Evolutionary conservation across 2,113 vertebrate genomes (phyloP).

Genomic region (Cavia porcellus): DNA sequence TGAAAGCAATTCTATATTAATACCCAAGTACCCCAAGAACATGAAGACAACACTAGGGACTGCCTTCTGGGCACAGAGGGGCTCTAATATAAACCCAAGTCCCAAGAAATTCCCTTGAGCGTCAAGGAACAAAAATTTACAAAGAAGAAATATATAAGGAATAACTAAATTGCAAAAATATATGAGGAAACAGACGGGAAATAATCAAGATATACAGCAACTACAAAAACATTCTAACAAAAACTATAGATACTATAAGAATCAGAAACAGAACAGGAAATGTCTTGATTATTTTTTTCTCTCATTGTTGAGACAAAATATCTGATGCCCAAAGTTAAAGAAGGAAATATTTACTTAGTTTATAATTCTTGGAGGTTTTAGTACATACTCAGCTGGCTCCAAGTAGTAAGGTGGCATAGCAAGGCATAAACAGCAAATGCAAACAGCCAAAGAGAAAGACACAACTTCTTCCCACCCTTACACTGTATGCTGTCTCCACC

Average conservation of each 20-base stretch:
- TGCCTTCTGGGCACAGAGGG: not conserved
- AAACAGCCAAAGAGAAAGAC: no score
- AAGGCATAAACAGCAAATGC: no score
- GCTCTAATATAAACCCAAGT: not conserved
- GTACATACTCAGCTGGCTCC: no score
- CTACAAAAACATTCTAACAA: not conserved
- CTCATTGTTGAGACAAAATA: no score
- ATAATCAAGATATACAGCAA: not conserved
- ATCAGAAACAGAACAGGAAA: not conserved
- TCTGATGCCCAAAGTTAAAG: no score
- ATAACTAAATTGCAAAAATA: not conserved
- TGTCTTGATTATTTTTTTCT: no score
- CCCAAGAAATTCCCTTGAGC: not conserved
- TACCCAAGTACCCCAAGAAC: not conserved
- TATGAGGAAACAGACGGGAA: not conserved
- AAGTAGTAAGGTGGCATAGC: no score
- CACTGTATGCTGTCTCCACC: no score
- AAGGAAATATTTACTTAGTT: no score
- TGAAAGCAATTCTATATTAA: not conserved
- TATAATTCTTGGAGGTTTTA: no score
- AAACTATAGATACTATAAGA: not conserved
- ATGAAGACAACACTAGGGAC: not conserved
- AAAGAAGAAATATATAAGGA: not conserved
- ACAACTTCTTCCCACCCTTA: no score
- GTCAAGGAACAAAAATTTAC: not conserved